Base-by-base conservation (phyloP, 2,888 invertebrate species). In the Nymphalis urticae region DNA sequence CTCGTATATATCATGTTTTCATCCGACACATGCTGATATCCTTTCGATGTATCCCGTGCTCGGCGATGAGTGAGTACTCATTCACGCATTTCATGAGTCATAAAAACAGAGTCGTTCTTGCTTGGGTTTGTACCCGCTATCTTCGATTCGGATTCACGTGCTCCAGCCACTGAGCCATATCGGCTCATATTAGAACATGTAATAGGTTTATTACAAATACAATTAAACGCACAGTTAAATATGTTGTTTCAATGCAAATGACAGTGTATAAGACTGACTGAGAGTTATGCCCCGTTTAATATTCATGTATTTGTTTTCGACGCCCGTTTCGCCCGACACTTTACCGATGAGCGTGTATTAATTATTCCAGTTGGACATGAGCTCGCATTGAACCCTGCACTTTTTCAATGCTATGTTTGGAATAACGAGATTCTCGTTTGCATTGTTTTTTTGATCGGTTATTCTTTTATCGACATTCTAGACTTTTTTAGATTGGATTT, bases 281-380 rank as follows among this genome's bases (percentile, higher is more conserved):
- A 81, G 77, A 84, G 79, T 83, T 84, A 85, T 82, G 79, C 77
- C 79, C 79, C 81, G 81, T 85, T 88, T 80, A 85, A 86, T 89
- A 90, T 90, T 89, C 89, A 89, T 88, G 84, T 89, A 88, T 89
- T 89, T 89, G 88, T 89, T 88, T 88, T 86, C 80, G 81, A 85
- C 81, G 82, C 77, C 78, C 79, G 80, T 82, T 81, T 80, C 75
- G 78, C 75, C 83, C 81, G 87, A 85, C 88, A 85, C 82, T 85
- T 88, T 79, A 89, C 82, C 75, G 86, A 89, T 89, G 83, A 80
- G 75, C 80, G 72, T 76, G 76, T 85, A 88, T 89, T 86, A 87
- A 87, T 88, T 88, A 87, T 84, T 77, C 79, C 78, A 79, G 32
- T 80, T 79, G 69, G 80, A 64, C 61, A 68, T 62, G 62, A 36